Conservation (phyloP, 2,797 vertebrate species). For the Labeo calbasu region DNA sequence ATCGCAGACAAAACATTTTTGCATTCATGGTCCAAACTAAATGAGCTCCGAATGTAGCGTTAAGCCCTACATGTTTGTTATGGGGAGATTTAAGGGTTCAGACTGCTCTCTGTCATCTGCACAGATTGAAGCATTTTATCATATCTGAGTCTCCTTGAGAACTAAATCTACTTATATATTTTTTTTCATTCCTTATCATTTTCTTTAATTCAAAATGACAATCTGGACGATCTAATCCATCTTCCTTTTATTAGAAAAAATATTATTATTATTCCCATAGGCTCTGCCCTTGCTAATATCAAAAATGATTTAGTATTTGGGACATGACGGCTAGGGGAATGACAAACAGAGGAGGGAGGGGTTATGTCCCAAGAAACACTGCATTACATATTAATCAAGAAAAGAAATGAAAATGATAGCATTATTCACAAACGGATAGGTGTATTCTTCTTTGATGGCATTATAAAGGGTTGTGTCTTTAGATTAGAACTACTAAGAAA, state of each 20-base stretch:
- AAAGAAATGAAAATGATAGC: conserved; percentile 63
- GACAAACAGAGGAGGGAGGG: conserved; percentile 39
- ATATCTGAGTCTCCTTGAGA: conserved; percentile 74
- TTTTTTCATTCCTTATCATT: conserved; percentile 75
- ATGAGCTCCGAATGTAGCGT: conserved; percentile 30
- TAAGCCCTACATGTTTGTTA: conserved; percentile 47
- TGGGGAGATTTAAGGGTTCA: conserved; percentile 64
- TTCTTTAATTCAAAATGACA: conserved; percentile 78
- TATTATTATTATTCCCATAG: conserved; percentile 61
- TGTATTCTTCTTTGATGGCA: conserved; percentile 63
- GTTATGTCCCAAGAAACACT: conserved; percentile 57
- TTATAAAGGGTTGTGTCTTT: conserved; percentile 77
- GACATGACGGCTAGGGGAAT: conserved; percentile 59
- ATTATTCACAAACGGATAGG: conserved; percentile 70
- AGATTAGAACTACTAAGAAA: conserved; percentile 77
- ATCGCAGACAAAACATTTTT: conserved; percentile 1
- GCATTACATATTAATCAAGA: conserved; percentile 66
- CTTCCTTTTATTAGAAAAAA: conserved; percentile 68
- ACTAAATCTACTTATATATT: conserved; percentile 78
- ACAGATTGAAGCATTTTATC: conserved; percentile 65
- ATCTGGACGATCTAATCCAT: conserved; percentile 79
- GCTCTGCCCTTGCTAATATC: conserved; percentile 61
- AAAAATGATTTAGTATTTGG: conserved; percentile 70
- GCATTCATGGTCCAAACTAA: conserved; percentile 25
- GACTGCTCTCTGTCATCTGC: conserved; percentile 56